Evolutionary conservation across 2,113 vertebrate genomes (phyloP), one percentile per base, ranked within the genome.

Genomic region (Orthochromis indermauri): DNA sequence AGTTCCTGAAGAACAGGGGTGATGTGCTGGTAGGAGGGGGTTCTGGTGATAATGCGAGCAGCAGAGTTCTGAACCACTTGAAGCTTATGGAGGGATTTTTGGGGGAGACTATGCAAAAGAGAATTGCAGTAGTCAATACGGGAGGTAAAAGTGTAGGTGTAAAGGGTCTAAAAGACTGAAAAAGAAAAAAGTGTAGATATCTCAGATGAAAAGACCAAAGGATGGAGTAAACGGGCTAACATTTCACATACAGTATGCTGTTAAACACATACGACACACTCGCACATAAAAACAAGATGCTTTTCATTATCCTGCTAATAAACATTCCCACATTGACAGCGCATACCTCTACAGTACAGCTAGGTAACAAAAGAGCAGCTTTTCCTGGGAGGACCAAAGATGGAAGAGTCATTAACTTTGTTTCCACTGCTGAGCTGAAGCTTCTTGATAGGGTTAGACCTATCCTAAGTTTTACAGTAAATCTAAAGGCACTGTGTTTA

Each of bases 361-460:
- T 61, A 82, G 17, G 76, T 82, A 89, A 87, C 85, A 91, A 83
- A 53, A 88, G 78, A 61, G 57, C 12, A 80, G 85, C 21, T 78
- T 80, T 81, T 76, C 33, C 47, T 73, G 71, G 61, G 24, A 73
- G 16, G 45, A 90, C 49, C 40, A 71, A 80, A 47, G 35, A 61
- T 11, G 81, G 45, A 51, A 24, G 42, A 85, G 53, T 88, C 78
- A 87, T 89, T 84, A 84, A 84, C 24, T 31, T 81, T 37, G 55
- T 83, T 88, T 89, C 71, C 61, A 24, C 28, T 54, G 73, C 54
- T 19, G 53, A 84, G 73, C 49, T 61, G 49, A 81, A 47, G 83
- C 47, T 16, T 40, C 26, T 51, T 40, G 19, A 49, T 12, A 21
- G 31, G 26, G 28, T 66, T 51, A 35, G 45, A 45, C 47, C 45